These are phyloP conservation scores for Erythrocebus patas DNA, from an alignment of 2,113 vertebrate species.

Conservation along the genomic window DNA sequence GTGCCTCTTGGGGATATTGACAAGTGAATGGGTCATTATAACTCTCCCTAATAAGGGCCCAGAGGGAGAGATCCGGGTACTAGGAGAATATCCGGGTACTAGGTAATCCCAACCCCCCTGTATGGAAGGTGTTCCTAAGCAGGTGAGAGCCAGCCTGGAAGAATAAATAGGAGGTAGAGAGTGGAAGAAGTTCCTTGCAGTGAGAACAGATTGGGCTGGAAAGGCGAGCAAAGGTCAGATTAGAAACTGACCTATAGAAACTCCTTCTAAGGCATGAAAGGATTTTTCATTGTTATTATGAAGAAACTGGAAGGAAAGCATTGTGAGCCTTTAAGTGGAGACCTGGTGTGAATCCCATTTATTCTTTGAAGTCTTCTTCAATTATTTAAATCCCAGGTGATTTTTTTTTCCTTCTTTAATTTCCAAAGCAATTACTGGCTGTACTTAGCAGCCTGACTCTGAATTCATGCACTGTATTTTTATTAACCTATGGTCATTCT, in stretches of 20 bases:
- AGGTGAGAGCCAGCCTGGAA: neutral
- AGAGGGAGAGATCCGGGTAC: neutral
- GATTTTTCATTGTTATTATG: neutral
- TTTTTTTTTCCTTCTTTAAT: neutral
- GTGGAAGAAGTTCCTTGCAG: neutral
- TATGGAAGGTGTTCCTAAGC: neutral
- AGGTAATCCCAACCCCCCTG: too few species aligned
- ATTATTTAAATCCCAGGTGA: neutral
- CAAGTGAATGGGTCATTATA: neutral
- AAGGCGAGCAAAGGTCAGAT: neutral
- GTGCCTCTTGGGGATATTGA: neutral
- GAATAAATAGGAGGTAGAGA: neutral
- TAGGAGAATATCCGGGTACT: neutral
- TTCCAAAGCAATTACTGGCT: conserved; percentile 9
- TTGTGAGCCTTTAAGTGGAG: neutral
- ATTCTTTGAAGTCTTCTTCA: neutral
- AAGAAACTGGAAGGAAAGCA: neutral
- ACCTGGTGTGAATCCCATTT: neutral
- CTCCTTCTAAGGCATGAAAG: neutral
- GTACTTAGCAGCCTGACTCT: neutral
- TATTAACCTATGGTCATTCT: neutral
- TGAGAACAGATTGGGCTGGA: neutral
- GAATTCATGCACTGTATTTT: neutral
- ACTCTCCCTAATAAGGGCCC: neutral
- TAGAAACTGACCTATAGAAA: neutral